A percentile compares a stretch with the other conserved stretches of the same genome.
Conservation (phyloP, 2,888 invertebrate species). For the Operophtera brumata region DNA sequence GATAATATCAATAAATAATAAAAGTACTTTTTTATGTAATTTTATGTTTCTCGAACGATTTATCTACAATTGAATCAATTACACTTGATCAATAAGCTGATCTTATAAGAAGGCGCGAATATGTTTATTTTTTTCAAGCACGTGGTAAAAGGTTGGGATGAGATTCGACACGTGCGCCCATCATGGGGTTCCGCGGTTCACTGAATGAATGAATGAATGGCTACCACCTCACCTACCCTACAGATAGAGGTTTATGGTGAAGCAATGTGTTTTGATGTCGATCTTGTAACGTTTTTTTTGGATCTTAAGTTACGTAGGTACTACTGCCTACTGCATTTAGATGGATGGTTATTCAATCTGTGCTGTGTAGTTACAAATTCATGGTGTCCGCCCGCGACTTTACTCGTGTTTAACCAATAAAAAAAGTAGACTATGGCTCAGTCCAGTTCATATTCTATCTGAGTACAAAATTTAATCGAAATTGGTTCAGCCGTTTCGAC, state of each 20-base stretch:
- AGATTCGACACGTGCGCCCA: slow-evolving; percentile 40
- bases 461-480: too few relatives aligned
- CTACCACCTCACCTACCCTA: slow-evolving; percentile 32
- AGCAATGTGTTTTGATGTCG: slow-evolving; percentile 22
- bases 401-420: too few relatives aligned
- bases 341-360: slow-evolving; percentile 3
- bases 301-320: slow-evolving; percentile 6
- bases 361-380: background rate
- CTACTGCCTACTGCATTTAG: slow-evolving; percentile 6
- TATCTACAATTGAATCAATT: background rate
- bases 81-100: slow-evolving; percentile 1
- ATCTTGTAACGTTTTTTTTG: slow-evolving; percentile 23
- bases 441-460: too few relatives aligned
- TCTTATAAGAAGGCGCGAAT: slow-evolving; percentile 27
- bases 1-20: too few relatives aligned
- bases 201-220: slow-evolving; percentile 47
- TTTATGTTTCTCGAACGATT: slow-evolving; percentile 1
- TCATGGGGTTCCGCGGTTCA: slow-evolving; percentile 45
- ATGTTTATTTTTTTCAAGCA: slow-evolving; percentile 25
- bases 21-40: too few relatives aligned
- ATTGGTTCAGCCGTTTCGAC: too few relatives aligned
- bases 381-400: too few relatives aligned
- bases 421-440: too few relatives aligned
- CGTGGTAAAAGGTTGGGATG: slow-evolving; percentile 26
- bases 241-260: slow-evolving; percentile 24